Base-by-base conservation (phyloP, 1,140 invertebrate genomes). In the Idris sp. region DNA sequence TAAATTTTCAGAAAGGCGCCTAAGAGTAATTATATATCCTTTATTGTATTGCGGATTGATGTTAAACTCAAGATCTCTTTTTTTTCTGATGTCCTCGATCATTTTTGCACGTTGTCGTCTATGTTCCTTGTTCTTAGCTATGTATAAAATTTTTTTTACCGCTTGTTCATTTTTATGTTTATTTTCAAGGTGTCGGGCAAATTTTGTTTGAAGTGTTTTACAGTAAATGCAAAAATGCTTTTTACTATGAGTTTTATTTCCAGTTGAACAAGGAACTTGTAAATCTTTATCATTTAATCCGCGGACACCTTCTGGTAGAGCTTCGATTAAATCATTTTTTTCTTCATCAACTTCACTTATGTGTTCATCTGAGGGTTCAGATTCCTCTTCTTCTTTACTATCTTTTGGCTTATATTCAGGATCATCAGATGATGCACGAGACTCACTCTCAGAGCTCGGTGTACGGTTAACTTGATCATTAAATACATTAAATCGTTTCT, bases 141-240 rank as follows among this genome's bases (percentile, higher is more conserved):
- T 6, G 19, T 22, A 22, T 4, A 22, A 4, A 22, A 22, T 4
- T 22, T 22, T 22, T 22, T 22, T 2, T 4, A 22, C 19, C 19
- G 2, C 44, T 10, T 58, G 7, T 51, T 68, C 36, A 36, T 51
- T 22, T 48, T 49, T 41, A 22, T 68, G 53, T 14, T 41, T 51
- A 2, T n/a, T 16, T 10, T 18, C 10, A 3, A 68, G 14, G 33
- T 68, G 53, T 9, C 53, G 43, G 30, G 53, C 31, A 22, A 68
- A 18, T 15, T 68, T 68, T 16, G 5, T 19, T 46, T 68, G 64
- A 6, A 68, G 35, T 4, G 15, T 51, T 30, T 68, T 68, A 11
- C 64, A 68, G 43, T 49, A 68, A 6, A 58, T 43, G 8, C 64
- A 68, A 30, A 68, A 68, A 35, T 68, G 33, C 10, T 51, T 1